phyloP scores from a whole-genome alignment of 2,113 vertebrate species.

The Lynx canadensis region DNA sequence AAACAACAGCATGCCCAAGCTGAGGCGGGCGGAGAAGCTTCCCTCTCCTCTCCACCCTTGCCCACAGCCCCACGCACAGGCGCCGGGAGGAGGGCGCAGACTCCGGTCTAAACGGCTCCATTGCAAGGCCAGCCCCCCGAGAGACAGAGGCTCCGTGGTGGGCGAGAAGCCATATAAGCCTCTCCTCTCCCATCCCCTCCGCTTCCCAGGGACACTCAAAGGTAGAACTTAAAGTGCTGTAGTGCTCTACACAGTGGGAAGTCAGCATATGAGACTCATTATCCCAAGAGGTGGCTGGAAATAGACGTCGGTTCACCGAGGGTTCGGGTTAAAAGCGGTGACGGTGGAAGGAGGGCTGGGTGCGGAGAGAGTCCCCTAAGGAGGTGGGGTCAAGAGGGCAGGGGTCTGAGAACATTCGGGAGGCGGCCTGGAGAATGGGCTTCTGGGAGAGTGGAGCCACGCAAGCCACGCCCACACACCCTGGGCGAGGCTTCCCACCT shows the following conservation, averaged over 20 bases:
- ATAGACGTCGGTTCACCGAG: fast-evolving
- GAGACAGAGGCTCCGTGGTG: fast-evolving
- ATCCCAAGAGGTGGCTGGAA: slow-evolving; percentile 56
- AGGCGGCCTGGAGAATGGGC: background rate
- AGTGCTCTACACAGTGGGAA: slow-evolving; percentile 2
- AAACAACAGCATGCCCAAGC: fast-evolving
- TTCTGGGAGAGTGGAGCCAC: fast-evolving
- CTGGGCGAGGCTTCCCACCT: background rate
- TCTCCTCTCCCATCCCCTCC: background rate
- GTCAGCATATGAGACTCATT: background rate
- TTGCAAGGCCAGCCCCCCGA: fast-evolving
- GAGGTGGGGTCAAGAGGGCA: background rate
- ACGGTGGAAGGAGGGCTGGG: fast-evolving
- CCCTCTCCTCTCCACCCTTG: fast-evolving
- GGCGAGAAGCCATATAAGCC: background rate
- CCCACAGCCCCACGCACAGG: background rate
- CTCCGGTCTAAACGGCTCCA: too few species aligned
- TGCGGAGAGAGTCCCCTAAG: fast-evolving
- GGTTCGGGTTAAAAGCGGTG: background rate
- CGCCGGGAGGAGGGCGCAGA: fast-evolving
- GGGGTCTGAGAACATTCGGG: fast-evolving
- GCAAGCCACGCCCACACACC: background rate
- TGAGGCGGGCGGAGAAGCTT: background rate
- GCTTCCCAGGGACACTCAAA: background rate
- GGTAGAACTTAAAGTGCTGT: slow-evolving; percentile 40